Evolutionary conservation across 1,140 invertebrate species (phyloP).

Genomic region (Zelostemma sp.): DNA sequence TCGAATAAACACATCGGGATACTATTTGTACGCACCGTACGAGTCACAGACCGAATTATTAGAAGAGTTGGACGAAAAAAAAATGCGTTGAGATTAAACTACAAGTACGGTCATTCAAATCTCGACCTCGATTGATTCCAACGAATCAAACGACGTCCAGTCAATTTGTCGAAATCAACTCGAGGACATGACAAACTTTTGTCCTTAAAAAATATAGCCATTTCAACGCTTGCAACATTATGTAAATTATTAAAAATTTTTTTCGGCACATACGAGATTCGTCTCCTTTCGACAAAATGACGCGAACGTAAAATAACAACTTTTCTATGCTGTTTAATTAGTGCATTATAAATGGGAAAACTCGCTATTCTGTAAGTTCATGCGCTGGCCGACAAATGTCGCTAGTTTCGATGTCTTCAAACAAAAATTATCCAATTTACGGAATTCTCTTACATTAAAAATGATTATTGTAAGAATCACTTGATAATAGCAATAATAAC

Average conservation of each 20-base stretch:
- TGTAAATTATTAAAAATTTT: neutral
- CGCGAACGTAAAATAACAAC: neutral
- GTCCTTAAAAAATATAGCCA: neutral
- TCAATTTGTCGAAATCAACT: constrained; percentile 6
- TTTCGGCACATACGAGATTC: constrained; percentile 1
- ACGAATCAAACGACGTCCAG: neutral
- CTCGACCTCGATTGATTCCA: neutral
- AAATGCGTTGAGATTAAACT: neutral
- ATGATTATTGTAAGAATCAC: neutral
- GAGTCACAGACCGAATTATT: too few relatives aligned
- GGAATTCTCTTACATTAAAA: neutral
- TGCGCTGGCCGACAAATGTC: neutral
- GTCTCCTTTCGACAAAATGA: constrained; percentile 6
- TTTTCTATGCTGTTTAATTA: constrained; percentile 3
- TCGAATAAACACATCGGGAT: too few relatives aligned
- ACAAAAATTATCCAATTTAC: neutral
- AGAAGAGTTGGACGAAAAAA: too few relatives aligned
- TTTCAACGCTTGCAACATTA: neutral
- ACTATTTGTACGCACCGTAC: too few relatives aligned
- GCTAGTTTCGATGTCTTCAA: neutral
- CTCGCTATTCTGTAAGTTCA: constrained; percentile 37
- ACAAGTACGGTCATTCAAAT: neutral
- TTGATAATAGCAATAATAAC: constrained; percentile 26
- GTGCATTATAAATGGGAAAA: neutral
- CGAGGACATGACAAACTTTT: neutral